These are phyloP conservation scores for Eubasilissa regina DNA, from an alignment of 1,140 invertebrate species.

Conservation along the genomic window DNA sequence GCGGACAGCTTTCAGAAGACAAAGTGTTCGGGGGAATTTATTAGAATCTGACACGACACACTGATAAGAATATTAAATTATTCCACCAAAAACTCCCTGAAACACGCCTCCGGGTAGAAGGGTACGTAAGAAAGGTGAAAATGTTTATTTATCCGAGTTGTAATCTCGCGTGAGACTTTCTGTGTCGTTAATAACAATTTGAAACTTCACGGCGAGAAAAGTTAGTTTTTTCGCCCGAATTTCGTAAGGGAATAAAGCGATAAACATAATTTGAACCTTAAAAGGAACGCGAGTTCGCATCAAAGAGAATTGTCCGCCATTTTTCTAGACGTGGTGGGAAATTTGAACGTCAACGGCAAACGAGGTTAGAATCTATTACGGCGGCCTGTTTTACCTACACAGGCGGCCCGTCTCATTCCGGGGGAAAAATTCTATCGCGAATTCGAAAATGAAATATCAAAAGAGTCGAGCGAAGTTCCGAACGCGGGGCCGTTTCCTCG, in stretches of 20 bases:
- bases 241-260: constrained; percentile 61
- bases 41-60: too few relatives aligned
- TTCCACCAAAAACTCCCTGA: constrained; percentile 9
- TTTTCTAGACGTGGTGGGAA: constrained; percentile 57
- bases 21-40: too few relatives aligned
- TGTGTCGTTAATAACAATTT: constrained; percentile 49
- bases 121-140: constrained; percentile 22
- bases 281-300: constrained; percentile 55
- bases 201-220: constrained; percentile 56
- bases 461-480: constrained; percentile 33
- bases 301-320: constrained; percentile 59
- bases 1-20: too few relatives aligned
- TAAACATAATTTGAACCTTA: constrained; percentile 60
- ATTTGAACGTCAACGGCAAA: constrained; percentile 57
- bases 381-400: constrained; percentile 55
- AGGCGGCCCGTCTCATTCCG: constrained; percentile 43
- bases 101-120: background rate
- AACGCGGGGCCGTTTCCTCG: too few relatives aligned
- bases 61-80: too few relatives aligned
- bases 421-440: constrained; percentile 46
- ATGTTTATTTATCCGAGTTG: constrained; percentile 37
- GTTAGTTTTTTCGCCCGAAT: constrained; percentile 55
- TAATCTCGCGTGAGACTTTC: constrained; percentile 41
- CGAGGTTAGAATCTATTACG: constrained; percentile 60
- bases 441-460: constrained; percentile 49